Conservation (phyloP, 1,140 invertebrate genomes). For the Megathymus violae region DNA sequence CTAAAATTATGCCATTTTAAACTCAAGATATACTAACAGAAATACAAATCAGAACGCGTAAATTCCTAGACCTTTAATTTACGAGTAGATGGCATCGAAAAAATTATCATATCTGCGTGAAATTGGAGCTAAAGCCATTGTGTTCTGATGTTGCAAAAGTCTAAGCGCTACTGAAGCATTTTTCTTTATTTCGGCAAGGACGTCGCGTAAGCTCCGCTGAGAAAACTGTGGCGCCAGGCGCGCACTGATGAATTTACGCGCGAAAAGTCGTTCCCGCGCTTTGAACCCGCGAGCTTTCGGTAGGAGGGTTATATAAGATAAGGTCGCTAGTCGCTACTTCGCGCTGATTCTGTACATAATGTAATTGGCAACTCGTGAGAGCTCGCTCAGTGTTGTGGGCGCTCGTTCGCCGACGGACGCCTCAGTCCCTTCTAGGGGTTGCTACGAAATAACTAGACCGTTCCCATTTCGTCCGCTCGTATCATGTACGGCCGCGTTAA, state of each 20-base stretch:
- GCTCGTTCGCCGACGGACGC: slow-evolving; percentile 48
- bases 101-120: slow-evolving; percentile 3
- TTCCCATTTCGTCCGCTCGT: slow-evolving; percentile 28
- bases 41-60: slow-evolving; percentile 45
- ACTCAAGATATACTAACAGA: too few relatives aligned
- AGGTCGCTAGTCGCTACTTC: slow-evolving; percentile 34
- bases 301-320: slow-evolving; percentile 50
- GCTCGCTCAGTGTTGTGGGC: slow-evolving; percentile 46
- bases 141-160: slow-evolving; percentile 12
- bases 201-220: slow-evolving; percentile 42
- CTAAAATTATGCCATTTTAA: neutral
- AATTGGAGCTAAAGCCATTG: slow-evolving; percentile 1
- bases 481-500: neutral
- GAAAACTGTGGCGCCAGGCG: slow-evolving; percentile 49
- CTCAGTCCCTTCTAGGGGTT: slow-evolving; percentile 15
- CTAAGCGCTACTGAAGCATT: neutral
- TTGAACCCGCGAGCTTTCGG: slow-evolving; percentile 61
- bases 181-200: slow-evolving; percentile 18
- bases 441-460: slow-evolving; percentile 34
- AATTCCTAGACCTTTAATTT: slow-evolving; percentile 32
- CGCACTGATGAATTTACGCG: slow-evolving; percentile 75
- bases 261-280: slow-evolving; percentile 77
- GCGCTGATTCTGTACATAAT: slow-evolving; percentile 60
- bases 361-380: slow-evolving; percentile 53
- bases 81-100: neutral